These are phyloP conservation scores for Emesis furor DNA, from an alignment of 2,888 invertebrate species.

Conservation along the genomic window DNA sequence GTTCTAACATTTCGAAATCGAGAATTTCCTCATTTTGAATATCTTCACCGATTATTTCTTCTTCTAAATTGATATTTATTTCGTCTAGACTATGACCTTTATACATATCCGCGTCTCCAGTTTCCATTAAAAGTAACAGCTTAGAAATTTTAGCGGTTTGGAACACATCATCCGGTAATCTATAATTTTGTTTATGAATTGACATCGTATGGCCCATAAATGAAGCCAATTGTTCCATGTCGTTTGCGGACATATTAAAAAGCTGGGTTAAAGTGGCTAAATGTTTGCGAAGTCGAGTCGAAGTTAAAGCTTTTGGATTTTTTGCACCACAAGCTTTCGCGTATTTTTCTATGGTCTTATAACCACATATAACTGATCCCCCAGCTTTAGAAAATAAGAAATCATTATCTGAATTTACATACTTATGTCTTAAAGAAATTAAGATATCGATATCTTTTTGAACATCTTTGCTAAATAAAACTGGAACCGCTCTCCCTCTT, in stretches of 20 bases:
- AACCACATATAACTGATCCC: conserved; percentile 66
- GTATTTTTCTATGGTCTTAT: conserved; percentile 76
- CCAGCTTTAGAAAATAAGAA: conserved; percentile 50
- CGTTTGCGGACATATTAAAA: conserved; percentile 76
- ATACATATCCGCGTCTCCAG: conserved; percentile 75
- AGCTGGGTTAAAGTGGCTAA: conserved; percentile 77
- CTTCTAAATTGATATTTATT: conserved; percentile 73
- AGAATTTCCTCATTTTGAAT: no score
- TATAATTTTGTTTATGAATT: conserved; percentile 68
- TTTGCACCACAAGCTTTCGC: conserved; percentile 72
- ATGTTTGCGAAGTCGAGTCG: conserved; percentile 77
- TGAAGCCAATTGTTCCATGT: conserved; percentile 76
- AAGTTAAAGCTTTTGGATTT: conserved; percentile 75
- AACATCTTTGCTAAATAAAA: conserved; percentile 69
- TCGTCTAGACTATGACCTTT: conserved; percentile 73
- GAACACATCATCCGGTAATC: conserved; percentile 75
- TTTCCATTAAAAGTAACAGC: conserved; percentile 76
- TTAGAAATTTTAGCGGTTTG: conserved; percentile 78
- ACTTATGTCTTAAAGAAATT: conserved; percentile 36
- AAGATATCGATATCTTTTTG: conserved; percentile 58
- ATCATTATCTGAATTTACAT: conserved; percentile 38
- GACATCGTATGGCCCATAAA: conserved; percentile 75
- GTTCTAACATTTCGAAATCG: conserved; percentile 23
- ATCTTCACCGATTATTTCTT: conserved; percentile 65
- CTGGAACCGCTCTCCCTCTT: conserved; percentile 62